Percentiles rank a stretch among this genome's conserved stretches.
These are phyloP conservation scores for Sinocyclocheilus anshuiensis DNA, from an alignment of 2,113 vertebrate species.

Conservation along the genomic window DNA sequence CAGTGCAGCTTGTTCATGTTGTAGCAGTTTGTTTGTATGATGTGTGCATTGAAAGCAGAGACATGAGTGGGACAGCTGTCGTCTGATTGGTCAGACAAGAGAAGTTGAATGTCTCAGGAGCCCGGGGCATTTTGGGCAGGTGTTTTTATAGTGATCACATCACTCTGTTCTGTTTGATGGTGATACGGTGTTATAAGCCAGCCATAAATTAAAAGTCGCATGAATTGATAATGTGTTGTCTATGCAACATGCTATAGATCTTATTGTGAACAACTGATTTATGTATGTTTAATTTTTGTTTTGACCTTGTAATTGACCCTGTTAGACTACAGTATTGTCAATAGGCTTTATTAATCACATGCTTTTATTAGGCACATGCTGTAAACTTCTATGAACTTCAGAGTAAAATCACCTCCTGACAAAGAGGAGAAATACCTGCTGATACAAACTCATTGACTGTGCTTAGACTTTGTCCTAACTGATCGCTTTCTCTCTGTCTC, in stretches of 20 bases:
- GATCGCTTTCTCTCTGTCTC: background rate
- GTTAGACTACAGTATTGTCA: too few species aligned
- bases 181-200: too few species aligned
- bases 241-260: too few species aligned
- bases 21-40: background rate
- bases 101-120: background rate
- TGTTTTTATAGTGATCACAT: background rate
- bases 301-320: too few species aligned
- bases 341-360: background rate
- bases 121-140: background rate
- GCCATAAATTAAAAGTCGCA: too few species aligned
- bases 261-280: too few species aligned
- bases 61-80: background rate
- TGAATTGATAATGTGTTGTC: too few species aligned
- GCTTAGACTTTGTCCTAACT: background rate
- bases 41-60: background rate
- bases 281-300: too few species aligned
- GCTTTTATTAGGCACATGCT: background rate
- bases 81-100: background rate
- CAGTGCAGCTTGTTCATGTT: background rate
- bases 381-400: background rate
- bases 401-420: background rate
- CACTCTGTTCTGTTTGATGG: background rate
- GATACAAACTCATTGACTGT: slow-evolving; percentile 6
- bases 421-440: slow-evolving; percentile 20